These are phyloP conservation scores for Ligdia adustata DNA, from an alignment of 2,888 invertebrate genomes.

Conservation along the genomic window DNA sequence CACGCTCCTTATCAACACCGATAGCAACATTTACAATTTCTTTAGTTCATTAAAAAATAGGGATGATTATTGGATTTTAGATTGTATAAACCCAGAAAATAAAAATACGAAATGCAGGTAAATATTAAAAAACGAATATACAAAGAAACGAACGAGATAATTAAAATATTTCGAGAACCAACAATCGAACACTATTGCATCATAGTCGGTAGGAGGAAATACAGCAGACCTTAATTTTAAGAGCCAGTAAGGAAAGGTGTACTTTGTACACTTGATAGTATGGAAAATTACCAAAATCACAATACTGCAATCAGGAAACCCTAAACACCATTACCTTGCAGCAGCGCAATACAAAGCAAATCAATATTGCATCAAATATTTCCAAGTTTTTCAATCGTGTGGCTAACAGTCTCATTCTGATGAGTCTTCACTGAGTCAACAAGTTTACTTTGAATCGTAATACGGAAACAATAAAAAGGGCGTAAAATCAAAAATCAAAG, in stretches of 20 bases:
- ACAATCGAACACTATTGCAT: constrained; percentile 22
- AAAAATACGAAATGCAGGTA: too few relatives aligned
- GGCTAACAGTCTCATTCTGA: constrained; percentile 12
- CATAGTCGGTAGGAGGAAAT: constrained; percentile 23
- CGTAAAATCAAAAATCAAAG: neutral
- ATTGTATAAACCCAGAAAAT: too few relatives aligned
- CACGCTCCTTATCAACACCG: constrained; percentile 40
- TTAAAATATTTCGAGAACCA: neutral
- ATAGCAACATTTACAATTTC: constrained; percentile 29
- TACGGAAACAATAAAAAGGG: constrained; percentile 3
- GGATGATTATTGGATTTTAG: too few relatives aligned
- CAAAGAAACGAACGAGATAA: too few relatives aligned
- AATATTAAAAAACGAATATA: constrained; percentile 6
- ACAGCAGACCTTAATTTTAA: constrained; percentile 22
- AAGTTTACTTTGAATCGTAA: constrained; percentile 3
- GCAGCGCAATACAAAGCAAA: neutral
- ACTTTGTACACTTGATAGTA: too few relatives aligned
- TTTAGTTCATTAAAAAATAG: too few relatives aligned
- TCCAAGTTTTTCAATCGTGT: too few relatives aligned
- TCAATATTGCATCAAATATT: constrained; percentile 9
- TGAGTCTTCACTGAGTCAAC: constrained; percentile 2
- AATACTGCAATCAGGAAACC: neutral
- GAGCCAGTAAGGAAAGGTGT: constrained; percentile 1
- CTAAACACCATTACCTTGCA: neutral
- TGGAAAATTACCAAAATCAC: constrained; percentile 19